Evolutionary conservation across 2,113 vertebrate species (phyloP), one percentile per base, ranked within the genome.

Genomic region (Dendropsophus ebraccatus): DNA sequence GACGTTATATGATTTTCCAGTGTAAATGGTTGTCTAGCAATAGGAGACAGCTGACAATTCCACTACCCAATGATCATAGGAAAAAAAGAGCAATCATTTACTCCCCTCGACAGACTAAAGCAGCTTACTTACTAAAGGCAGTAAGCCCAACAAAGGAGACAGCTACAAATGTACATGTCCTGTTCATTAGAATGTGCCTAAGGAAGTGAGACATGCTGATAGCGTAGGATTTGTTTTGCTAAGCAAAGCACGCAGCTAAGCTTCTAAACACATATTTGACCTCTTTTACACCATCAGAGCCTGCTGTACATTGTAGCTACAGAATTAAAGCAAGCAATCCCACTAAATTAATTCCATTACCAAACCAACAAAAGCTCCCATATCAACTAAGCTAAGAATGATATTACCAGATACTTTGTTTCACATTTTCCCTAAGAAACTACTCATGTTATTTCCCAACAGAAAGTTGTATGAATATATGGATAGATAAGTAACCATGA

Each of bases 171-270:
- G 37, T 56, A 65, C 54, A 65, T 52, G 82, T 60, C 82, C 82
- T 84, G 70, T 84, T 75, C 52, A 84, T 84, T 84, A 84, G 82
- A 74, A 83, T 45, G 82, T 83, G 82, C 50, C 82, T 73, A 45
- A 83, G 82, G 82, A 83, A 83, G 69, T 37, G 82, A 83, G 82
- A 56, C 69, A 58, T 56, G 82, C 67, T 81, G 79, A 83, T 73
- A 85, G 75, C 12, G 58, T 41, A 49, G 82, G 83, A 85, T 76
- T 83, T 83, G 82, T 83, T 83, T 83, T 73, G 82, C 67, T 74
- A 83, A 83, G 67, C 30, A 83, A 72, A 83, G 82, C 67, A 83
- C 54, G 82, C 82, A 73, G 69, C 82, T 83, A 83, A 83, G 82
- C 82, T 74, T 54, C 82, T 83, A 56, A 73, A 83, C 67, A 83